Conservation (phyloP, 2,797 vertebrate genomes). For the Melanotaenia pygmaea region DNA sequence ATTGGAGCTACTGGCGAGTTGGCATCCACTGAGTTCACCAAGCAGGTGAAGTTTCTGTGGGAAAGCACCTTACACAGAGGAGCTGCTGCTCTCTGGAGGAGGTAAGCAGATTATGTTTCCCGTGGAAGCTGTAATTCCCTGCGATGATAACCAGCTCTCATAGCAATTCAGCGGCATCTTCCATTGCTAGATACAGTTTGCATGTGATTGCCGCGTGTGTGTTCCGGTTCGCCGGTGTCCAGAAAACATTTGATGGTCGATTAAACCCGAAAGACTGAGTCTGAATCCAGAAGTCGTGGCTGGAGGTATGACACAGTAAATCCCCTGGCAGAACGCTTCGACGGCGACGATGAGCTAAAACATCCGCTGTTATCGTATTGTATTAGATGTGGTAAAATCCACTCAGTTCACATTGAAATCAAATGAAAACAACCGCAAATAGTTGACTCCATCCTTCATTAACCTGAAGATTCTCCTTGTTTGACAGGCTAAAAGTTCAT, state of each 20-base stretch:
- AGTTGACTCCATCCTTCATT: background rate
- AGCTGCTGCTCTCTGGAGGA: slow-evolving; percentile 48
- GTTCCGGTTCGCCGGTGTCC: background rate
- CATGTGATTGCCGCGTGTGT: background rate
- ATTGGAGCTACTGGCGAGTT: background rate
- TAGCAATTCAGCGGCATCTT: no score
- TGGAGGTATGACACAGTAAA: slow-evolving; percentile 42
- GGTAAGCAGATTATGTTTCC: slow-evolving; percentile 80
- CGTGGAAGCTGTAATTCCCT: slow-evolving; percentile 61
- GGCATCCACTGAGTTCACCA: background rate
- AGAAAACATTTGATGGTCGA: background rate
- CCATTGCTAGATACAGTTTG: background rate
- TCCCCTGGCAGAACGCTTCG: slow-evolving; percentile 23
- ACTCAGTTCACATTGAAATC: background rate
- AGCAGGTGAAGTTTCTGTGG: background rate
- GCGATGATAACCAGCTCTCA: slow-evolving; percentile 14
- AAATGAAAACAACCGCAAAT: background rate
- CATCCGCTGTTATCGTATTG: background rate
- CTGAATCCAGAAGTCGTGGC: slow-evolving; percentile 11
- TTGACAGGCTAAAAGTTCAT: slow-evolving; percentile 33
- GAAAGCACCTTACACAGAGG: background rate
- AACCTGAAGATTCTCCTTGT: slow-evolving; percentile 20
- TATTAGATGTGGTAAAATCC: background rate
- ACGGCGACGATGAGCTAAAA: background rate
- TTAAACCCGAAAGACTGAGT: slow-evolving; percentile 29